These are phyloP conservation scores for Gnathonemus echidnorhynchus DNA, from an alignment of 2,113 vertebrate species.

Conservation along the genomic window DNA sequence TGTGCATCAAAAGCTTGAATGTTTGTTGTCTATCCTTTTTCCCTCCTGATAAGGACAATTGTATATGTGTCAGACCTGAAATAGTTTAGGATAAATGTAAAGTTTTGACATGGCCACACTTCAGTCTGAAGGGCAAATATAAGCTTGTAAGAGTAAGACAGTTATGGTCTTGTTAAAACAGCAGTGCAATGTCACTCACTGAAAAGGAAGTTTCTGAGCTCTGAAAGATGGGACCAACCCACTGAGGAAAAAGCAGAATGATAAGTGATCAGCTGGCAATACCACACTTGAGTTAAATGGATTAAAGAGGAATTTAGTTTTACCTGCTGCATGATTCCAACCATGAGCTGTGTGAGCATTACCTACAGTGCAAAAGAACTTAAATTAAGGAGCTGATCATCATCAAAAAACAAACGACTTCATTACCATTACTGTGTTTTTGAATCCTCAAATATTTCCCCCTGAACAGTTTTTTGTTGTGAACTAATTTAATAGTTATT, in stretches of 20 bases:
- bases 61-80: background rate
- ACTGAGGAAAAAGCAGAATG: conserved; percentile 22
- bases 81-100: background rate
- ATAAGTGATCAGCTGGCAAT: background rate
- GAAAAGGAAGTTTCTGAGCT: conserved; percentile 41
- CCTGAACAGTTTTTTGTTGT: background rate
- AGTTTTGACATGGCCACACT: background rate
- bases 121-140: background rate
- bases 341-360: conserved; percentile 47
- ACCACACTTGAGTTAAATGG: background rate
- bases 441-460: background rate
- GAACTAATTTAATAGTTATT: background rate
- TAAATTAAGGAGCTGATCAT: background rate
- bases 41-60: background rate
- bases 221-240: conserved; percentile 48
- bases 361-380: conserved; percentile 22
- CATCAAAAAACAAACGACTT: background rate
- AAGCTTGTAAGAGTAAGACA: background rate
- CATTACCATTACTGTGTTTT: background rate
- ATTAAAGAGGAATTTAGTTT: conserved; percentile 5
- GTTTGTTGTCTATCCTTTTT: background rate
- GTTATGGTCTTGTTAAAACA: background rate
- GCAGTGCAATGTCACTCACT: conserved; percentile 31
- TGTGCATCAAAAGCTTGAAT: background rate
- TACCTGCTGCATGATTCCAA: conserved; percentile 50